phyloP scores from a whole-genome alignment of 1,140 invertebrate genomes.

The Drosophila jambulina region DNA sequence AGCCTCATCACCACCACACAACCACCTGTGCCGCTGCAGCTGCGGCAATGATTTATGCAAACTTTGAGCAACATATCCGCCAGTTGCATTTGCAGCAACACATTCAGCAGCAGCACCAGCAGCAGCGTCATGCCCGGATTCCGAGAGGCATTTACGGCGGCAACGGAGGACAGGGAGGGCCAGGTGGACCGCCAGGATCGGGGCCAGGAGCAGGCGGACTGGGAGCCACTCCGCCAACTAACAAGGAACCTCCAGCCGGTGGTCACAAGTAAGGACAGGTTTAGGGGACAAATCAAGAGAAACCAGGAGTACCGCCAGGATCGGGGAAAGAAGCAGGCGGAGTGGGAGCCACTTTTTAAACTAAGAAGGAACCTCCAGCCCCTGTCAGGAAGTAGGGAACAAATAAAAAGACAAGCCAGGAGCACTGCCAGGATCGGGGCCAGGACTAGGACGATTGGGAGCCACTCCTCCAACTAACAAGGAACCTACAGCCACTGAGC shows the following conservation, averaged over 20 bases:
- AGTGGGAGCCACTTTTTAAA: not conserved
- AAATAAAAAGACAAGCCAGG: not conserved
- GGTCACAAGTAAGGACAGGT: slow-evolving; percentile 31
- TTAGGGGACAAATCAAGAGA: not conserved
- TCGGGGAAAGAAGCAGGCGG: not conserved
- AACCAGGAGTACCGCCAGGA: not conserved
- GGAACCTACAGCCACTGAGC: slow-evolving; percentile 14
- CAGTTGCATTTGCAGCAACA: slow-evolving; percentile 41
- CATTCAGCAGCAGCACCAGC: slow-evolving; percentile 12
- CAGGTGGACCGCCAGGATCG: not conserved
- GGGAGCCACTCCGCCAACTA: not conserved
- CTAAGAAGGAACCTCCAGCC: slow-evolving; percentile 20
- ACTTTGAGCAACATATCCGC: slow-evolving; percentile 49
- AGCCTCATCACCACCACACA: slow-evolving; percentile 21
- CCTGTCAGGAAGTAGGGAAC: not conserved
- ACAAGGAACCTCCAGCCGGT: slow-evolving; percentile 27
- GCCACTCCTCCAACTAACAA: slow-evolving; percentile 3
- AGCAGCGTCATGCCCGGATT: slow-evolving; percentile 20
- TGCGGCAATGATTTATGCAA: slow-evolving; percentile 54
- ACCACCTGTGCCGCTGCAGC: slow-evolving; percentile 28
- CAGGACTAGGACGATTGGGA: not conserved
- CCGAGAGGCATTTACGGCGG: slow-evolving; percentile 53
- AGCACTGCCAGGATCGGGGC: not conserved
- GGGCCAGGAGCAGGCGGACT: not conserved
- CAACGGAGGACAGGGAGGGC: slow-evolving; percentile 6